Percentiles rank a stretch among this genome's conserved stretches.
Evolutionary conservation across 2,113 vertebrate genomes (phyloP).

Genomic region (Colaptes auratus): DNA sequence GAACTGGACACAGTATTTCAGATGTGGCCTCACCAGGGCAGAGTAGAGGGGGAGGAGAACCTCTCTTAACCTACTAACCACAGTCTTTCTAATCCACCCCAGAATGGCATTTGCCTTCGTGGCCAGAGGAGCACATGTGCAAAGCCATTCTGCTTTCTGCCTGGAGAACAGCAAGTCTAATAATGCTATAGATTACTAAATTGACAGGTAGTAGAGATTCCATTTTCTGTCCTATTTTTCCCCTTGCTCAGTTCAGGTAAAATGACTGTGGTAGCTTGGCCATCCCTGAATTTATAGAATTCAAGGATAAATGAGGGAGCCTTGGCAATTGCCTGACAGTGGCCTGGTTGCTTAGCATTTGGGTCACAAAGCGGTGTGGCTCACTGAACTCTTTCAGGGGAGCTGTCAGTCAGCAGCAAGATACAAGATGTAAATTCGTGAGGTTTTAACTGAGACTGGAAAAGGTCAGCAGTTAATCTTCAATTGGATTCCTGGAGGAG

Average conservation of each 20-base stretch:
- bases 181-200: not conserved
- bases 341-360: not conserved
- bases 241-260: not conserved
- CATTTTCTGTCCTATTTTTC: not conserved
- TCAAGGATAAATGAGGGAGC: not conserved
- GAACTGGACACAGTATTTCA: too few species aligned
- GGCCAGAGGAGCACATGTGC: not conserved
- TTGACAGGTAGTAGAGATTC: not conserved
- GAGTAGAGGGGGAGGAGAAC: too few species aligned
- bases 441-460: conserved; percentile 10
- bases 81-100: too few species aligned
- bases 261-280: not conserved
- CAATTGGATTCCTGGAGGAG: conserved; percentile 8
- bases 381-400: not conserved
- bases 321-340: not conserved
- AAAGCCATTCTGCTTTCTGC: not conserved
- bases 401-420: not conserved
- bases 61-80: too few species aligned
- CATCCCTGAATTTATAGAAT: not conserved
- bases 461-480: conserved; percentile 29
- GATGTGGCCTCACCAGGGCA: too few species aligned
- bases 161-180: not conserved
- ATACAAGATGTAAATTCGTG: not conserved
- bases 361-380: not conserved
- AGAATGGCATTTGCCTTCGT: too few species aligned